Percentiles rank a stretch among this genome's conserved stretches.
phyloP scores from a whole-genome alignment of 2,113 vertebrate genomes.

The Saccopteryx bilineata region DNA sequence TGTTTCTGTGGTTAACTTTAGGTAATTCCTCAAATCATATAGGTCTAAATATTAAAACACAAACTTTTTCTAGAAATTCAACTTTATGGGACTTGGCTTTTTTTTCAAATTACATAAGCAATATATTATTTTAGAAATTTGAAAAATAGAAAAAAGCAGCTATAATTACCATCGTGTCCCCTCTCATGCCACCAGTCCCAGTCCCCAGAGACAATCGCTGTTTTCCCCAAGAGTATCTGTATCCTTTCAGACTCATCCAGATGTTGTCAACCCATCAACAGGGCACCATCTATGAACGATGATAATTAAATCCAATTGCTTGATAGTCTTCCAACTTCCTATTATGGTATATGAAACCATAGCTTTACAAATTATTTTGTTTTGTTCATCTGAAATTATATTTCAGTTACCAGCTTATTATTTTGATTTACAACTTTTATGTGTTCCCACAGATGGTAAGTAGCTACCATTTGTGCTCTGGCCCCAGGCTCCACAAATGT shows the following conservation, averaged over 20 bases:
- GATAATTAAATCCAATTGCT: constrained; percentile 44
- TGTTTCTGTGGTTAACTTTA: constrained; percentile 24
- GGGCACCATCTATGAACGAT: background rate
- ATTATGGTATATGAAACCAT: constrained; percentile 14
- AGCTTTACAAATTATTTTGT: constrained; percentile 39
- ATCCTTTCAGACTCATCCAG: background rate
- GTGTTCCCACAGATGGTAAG: constrained; percentile 29
- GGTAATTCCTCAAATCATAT: background rate
- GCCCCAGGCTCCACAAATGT: background rate
- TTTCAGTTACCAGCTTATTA: constrained; percentile 67
- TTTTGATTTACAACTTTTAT: constrained; percentile 61
- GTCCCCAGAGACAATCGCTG: background rate
- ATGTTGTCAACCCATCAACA: background rate
- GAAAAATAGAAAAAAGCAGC: constrained; percentile 20
- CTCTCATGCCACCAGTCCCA: background rate
- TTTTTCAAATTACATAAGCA: constrained; percentile 54
- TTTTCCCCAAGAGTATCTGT: rapidly evolving
- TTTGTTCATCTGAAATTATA: constrained; percentile 52
- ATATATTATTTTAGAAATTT: constrained; percentile 59
- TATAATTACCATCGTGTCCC: background rate
- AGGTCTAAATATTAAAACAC: constrained; percentile 12
- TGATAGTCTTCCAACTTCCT: constrained; percentile 51
- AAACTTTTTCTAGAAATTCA: constrained; percentile 45
- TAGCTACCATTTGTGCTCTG: background rate
- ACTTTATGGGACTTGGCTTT: background rate